A percentile compares a stretch with the other conserved stretches of the same genome.
Evolutionary conservation across 2,113 vertebrate species (phyloP).

Genomic region (Eulacestoma nigropectus): DNA sequence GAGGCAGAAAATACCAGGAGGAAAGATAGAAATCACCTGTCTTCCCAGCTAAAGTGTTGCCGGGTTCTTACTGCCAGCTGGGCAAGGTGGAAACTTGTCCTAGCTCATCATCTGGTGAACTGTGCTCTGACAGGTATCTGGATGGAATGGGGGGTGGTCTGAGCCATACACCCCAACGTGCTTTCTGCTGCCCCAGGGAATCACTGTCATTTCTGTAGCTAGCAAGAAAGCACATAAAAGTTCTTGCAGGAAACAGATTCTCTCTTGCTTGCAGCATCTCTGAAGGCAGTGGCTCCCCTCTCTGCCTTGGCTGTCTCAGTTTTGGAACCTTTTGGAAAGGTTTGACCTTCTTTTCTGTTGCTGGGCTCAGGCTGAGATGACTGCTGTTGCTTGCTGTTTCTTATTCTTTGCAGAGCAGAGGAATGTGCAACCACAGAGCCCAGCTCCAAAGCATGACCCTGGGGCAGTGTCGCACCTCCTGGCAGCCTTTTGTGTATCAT

Average conservation of each 20-base stretch:
- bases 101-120: not conserved
- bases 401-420: not conserved
- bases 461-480: not conserved
- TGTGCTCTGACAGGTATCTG: not conserved
- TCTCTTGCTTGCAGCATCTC: not conserved
- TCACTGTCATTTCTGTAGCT: not conserved
- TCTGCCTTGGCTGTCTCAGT: not conserved
- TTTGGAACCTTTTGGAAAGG: not conserved
- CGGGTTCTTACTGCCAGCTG: not conserved
- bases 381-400: not conserved
- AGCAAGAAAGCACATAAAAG: not conserved
- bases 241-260: not conserved
- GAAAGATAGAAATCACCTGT: not conserved
- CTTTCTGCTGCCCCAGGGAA: not conserved
- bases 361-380: not conserved
- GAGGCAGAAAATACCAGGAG: not conserved
- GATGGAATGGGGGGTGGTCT: not conserved
- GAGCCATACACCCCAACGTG: fast-evolving
- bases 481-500: not conserved
- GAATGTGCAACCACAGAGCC: not conserved
- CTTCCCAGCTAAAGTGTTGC: not conserved
- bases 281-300: not conserved
- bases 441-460: not conserved
- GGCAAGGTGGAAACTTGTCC: not conserved
- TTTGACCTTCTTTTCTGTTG: not conserved